These are phyloP conservation scores for Machimus atricapillus DNA, from an alignment of 2,888 invertebrate genomes.

Conservation along the genomic window DNA sequence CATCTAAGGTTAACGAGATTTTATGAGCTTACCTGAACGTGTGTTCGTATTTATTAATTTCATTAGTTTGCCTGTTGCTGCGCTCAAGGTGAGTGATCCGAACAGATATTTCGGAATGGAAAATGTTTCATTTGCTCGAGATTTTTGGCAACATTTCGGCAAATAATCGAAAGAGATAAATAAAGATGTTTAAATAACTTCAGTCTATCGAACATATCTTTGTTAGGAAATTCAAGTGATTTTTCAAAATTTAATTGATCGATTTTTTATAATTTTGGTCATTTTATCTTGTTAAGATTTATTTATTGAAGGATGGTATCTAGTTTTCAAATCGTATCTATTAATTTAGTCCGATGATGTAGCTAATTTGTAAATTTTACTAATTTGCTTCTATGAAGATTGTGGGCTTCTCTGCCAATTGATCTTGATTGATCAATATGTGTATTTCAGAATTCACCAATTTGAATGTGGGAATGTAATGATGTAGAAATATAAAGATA, in stretches of 20 bases:
- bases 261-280: neutral
- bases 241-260: neutral
- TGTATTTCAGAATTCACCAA: neutral
- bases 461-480: neutral
- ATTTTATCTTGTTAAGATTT: neutral
- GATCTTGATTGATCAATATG: neutral
- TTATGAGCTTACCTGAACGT: neutral
- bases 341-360: neutral
- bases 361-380: neutral
- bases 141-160: neutral
- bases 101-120: neutral
- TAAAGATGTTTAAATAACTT: neutral
- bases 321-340: neutral
- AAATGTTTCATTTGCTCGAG: neutral
- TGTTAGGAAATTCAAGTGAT: neutral
- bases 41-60: neutral
- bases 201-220: neutral
- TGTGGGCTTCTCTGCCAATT: neutral
- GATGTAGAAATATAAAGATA: too few species aligned
- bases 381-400: neutral
- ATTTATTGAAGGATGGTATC: neutral
- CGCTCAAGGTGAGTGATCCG: neutral
- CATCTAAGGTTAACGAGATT: conserved; percentile 24
- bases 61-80: neutral
- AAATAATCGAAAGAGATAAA: neutral